These are phyloP conservation scores for Anarsia innoxiella DNA, from an alignment of 2,888 invertebrate species.

Conservation along the genomic window DNA sequence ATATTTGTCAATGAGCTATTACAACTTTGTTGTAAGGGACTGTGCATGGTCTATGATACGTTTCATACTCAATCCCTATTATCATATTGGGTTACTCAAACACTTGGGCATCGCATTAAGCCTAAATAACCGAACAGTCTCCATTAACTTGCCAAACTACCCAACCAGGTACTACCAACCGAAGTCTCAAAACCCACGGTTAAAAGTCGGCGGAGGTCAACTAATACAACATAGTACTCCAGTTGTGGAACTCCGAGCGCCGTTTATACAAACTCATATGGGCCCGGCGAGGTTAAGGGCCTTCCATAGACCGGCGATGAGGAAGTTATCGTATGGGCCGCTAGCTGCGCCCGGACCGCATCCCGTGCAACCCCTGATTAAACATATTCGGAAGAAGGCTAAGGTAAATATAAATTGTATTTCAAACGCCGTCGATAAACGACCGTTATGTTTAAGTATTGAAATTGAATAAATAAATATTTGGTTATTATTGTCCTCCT, in stretches of 20 bases:
- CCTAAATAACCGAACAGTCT: too few species aligned
- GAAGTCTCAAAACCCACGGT: conserved; percentile 85
- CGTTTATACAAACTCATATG: conserved; percentile 97
- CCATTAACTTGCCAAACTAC: not conserved
- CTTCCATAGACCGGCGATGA: conserved; percentile 94
- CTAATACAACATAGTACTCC: conserved; percentile 98
- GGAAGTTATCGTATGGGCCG: conserved; percentile 89
- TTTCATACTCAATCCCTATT: too few species aligned
- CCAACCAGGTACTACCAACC: conserved; percentile 91
- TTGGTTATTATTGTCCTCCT: too few species aligned
- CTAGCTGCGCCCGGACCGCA: conserved; percentile 85
- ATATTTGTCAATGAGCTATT: too few species aligned
- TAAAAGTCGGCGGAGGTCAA: conserved; percentile 93
- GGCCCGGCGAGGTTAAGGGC: conserved; percentile 82
- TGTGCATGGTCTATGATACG: too few species aligned
- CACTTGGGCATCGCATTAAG: too few species aligned
- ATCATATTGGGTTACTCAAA: too few species aligned
- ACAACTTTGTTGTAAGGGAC: too few species aligned
- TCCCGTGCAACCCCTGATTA: conserved; percentile 87
- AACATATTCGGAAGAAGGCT: conserved; percentile 94
- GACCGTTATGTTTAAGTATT: too few species aligned
- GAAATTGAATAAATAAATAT: too few species aligned
- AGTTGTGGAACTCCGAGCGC: conserved; percentile 93
- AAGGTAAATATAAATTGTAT: too few species aligned
- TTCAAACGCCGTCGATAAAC: too few species aligned